Conservation (phyloP, 2,797 vertebrate genomes). For the Mycteria americana region DNA sequence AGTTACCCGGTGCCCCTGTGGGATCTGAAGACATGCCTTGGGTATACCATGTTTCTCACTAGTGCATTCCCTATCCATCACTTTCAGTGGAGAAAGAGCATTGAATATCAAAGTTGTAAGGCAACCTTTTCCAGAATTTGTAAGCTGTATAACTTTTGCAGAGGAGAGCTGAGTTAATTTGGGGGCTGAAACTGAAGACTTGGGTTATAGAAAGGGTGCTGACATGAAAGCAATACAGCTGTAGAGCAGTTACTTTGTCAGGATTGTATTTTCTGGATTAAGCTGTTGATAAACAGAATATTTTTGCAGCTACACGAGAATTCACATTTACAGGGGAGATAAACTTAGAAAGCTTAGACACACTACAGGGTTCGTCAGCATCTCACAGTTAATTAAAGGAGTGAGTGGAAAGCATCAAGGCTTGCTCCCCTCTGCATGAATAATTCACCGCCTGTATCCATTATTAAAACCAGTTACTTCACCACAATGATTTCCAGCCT, state of each 20-base stretch:
- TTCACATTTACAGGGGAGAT: constrained; percentile 48
- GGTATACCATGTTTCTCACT: background rate
- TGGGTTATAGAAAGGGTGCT: background rate
- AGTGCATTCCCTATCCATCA: background rate
- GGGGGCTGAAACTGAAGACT: background rate
- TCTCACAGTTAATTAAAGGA: constrained; percentile 81
- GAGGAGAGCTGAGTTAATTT: background rate
- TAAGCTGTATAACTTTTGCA: background rate
- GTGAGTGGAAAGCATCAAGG: constrained; percentile 72
- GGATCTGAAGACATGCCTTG: background rate
- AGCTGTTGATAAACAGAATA: constrained; percentile 34
- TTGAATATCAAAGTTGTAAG: background rate
- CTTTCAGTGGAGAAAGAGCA: background rate
- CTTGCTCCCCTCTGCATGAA: constrained; percentile 73
- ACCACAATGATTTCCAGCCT: constrained; percentile 74
- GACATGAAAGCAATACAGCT: background rate
- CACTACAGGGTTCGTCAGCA: constrained; percentile 51
- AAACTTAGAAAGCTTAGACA: constrained; percentile 63
- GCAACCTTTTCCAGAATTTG: background rate
- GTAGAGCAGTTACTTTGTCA: background rate
- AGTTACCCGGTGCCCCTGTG: background rate
- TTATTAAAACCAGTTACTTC: constrained; percentile 81
- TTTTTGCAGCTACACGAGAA: constrained; percentile 38
- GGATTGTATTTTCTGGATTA: constrained; percentile 13
- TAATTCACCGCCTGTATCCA: constrained; percentile 79